These are phyloP conservation scores for Emmelina monodactyla DNA, from an alignment of 2,888 invertebrate genomes.

Conservation along the genomic window DNA sequence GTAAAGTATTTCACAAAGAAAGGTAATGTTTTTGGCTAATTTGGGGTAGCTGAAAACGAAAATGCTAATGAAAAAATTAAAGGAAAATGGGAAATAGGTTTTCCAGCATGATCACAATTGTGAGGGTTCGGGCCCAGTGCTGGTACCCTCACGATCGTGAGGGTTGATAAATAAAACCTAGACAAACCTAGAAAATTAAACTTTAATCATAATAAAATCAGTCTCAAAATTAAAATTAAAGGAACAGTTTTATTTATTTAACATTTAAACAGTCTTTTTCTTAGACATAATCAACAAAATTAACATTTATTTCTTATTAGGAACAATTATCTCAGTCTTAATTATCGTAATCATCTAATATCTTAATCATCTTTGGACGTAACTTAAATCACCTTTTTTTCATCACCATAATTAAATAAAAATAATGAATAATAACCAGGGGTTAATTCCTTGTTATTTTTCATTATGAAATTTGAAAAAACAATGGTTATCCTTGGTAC, in stretches of 20 bases:
- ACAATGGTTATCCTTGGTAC: constrained; percentile 9
- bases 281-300: constrained; percentile 5
- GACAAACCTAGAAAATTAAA: constrained; percentile 2
- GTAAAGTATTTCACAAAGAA: constrained; percentile 2
- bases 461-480: too few relatives aligned
- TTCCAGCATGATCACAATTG: neutral
- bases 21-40: constrained; percentile 3
- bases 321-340: neutral
- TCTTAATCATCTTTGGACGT: constrained; percentile 1
- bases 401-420: neutral
- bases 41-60: constrained; percentile 3
- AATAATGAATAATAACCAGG: constrained; percentile 2
- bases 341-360: constrained; percentile 1
- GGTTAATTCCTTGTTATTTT: too few relatives aligned
- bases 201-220: constrained; percentile 3
- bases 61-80: constrained; percentile 3
- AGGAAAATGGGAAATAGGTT: neutral
- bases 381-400: neutral
- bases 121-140: neutral
- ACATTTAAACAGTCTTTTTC: neutral
- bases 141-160: neutral
- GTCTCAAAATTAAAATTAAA: neutral
- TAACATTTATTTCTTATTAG: constrained; percentile 5
- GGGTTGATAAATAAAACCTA: constrained; percentile 6
- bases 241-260: neutral